Evolutionary conservation across 1,140 invertebrate genomes (phyloP).

Genomic region (Drosophila repleta): DNA sequence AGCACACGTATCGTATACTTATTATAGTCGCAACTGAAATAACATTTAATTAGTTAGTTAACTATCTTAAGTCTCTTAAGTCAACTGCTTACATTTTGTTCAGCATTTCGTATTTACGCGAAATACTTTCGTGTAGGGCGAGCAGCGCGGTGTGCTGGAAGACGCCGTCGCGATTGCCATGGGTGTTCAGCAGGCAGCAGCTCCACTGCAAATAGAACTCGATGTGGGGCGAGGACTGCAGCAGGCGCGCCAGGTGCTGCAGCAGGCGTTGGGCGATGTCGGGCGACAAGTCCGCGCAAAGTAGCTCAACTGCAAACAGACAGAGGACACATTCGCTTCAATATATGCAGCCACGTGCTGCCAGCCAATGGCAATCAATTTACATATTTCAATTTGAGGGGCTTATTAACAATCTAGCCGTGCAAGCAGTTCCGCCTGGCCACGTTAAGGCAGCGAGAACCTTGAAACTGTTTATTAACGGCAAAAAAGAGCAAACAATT

Average conservation of each 20-base stretch:
- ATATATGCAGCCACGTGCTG: constrained; percentile 58
- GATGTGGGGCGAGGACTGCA: constrained; percentile 92
- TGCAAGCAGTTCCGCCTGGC: constrained; percentile 10
- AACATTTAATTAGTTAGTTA: neutral
- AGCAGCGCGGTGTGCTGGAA: constrained; percentile 88
- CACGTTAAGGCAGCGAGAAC: constrained; percentile 46
- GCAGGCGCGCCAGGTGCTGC: constrained; percentile 87
- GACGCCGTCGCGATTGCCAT: constrained; percentile 85
- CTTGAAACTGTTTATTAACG: constrained; percentile 80
- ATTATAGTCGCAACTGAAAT: constrained; percentile 91
- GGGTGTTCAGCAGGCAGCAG: constrained; percentile 87
- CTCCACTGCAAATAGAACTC: constrained; percentile 96
- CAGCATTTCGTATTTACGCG: constrained; percentile 91
- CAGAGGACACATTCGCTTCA: constrained; percentile 27
- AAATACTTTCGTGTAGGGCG: constrained; percentile 91
- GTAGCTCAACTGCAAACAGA: constrained; percentile 90
- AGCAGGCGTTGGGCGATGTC: constrained; percentile 91
- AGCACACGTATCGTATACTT: constrained; percentile 90
- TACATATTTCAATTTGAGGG: constrained; percentile 17
- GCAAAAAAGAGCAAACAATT: constrained; percentile 59
- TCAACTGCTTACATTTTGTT: constrained; percentile 91
- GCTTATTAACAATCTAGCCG: constrained; percentile 58
- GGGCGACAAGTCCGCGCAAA: constrained; percentile 88
- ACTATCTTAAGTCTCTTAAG: neutral
- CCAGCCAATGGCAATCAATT: constrained; percentile 43